Base-by-base conservation (phyloP, 2,113 vertebrate genomes). In the Thamnophis sirtalis region DNA sequence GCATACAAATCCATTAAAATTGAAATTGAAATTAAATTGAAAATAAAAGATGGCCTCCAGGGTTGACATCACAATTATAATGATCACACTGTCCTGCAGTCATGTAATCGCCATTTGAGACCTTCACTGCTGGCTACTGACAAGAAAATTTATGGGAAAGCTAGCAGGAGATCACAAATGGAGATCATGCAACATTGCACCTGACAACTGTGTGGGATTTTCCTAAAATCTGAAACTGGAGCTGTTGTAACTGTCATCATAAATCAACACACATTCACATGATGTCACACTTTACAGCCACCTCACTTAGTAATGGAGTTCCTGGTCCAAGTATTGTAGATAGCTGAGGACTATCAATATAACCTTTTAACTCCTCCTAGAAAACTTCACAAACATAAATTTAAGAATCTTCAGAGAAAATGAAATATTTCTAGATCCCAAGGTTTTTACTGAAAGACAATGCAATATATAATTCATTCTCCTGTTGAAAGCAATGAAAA, bases 381-480 rank as follows among this genome's bases (percentile, higher is more conserved):
- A 33, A 68, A 94, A 19, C 4, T 60, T 9, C 8, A 73, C 4
- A 38, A 51, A 33, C 1, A 49, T 50, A 55, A 4, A n/a, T 86
- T 26, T 86, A 38, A 91, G 55, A 48, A 33, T 22, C 63, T 92
- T 91, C 92, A 87, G 51, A 6, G 19, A 56, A 88, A 55, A 80
- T 73, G 33, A 88, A 80, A 38, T 22, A 84, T 9, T 22, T 55
- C 49, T 49, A 55, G 24, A 9, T 49, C 13, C 13, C 26, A 49
- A 2, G 49, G 26, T 80, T 15, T 87, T 87, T 28, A 56, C 26
- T 49, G 28, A n/a, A 19, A 51, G 21, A n/a, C 17, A 89, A 22
- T 51, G 92, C 89, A 90, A 1, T 0, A 93, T 87, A 88, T 90
- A 93, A 68, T 89, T 89, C 33, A 48, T 68, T 55, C 22, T 87